A percentile compares a stretch with the other conserved stretches of the same genome.
phyloP scores from a whole-genome alignment of 2,113 vertebrate species.

The Leuciscus idus region DNA sequence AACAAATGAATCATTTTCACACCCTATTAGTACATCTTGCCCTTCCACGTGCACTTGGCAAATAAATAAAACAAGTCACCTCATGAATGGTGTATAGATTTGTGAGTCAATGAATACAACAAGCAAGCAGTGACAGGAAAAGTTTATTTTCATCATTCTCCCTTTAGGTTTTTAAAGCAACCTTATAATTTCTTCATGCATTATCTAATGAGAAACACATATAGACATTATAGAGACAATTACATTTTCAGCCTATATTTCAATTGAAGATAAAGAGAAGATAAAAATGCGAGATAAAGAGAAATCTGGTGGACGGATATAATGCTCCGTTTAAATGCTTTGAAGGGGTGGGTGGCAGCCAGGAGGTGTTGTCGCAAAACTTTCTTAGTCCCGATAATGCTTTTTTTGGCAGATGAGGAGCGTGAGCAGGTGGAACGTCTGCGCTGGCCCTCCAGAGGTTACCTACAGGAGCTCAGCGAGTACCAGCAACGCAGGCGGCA shows the following conservation, averaged over 20 bases:
- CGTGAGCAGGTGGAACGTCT: constrained; percentile 90
- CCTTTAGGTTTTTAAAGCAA: background rate
- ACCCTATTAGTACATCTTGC: background rate
- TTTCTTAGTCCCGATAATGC: constrained; percentile 36
- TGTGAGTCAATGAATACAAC: constrained; percentile 1
- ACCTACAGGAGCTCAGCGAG: constrained; percentile 94
- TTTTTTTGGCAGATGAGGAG: constrained; percentile 84
- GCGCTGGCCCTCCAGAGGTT: constrained; percentile 91
- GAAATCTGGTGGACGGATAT: background rate
- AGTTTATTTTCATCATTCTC: background rate
- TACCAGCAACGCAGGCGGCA: constrained; percentile 92
- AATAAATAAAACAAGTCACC: background rate
- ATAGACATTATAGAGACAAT: background rate
- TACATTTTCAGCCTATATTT: background rate
- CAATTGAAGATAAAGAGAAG: no score
- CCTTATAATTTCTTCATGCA: background rate
- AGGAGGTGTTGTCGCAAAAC: background rate
- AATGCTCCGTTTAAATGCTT: background rate
- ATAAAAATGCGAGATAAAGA: background rate
- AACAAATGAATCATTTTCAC: background rate
- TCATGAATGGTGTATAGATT: background rate
- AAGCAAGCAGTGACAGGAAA: background rate
- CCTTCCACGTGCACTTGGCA: background rate
- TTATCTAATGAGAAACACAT: background rate
- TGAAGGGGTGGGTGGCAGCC: background rate